Evolutionary conservation across 2,113 vertebrate genomes (phyloP).

Genomic region (Zosterops japonicus): DNA sequence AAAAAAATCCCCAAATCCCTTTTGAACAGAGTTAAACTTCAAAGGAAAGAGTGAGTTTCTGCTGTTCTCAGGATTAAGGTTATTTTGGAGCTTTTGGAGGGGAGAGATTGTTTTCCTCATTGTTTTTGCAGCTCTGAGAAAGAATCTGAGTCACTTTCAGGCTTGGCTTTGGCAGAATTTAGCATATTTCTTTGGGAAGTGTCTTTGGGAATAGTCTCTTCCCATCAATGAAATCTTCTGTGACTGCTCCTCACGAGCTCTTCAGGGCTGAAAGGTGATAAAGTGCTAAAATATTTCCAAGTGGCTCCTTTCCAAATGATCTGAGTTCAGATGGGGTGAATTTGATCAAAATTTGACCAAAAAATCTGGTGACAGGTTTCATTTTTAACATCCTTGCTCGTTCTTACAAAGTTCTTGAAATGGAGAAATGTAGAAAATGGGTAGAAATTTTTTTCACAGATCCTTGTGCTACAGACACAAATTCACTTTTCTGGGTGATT

Average conservation of each 20-base stretch:
- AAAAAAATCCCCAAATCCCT: neutral
- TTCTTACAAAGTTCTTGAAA: neutral
- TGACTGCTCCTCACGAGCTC: neutral
- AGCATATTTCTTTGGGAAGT: neutral
- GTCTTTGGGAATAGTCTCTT: neutral
- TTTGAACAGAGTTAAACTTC: neutral
- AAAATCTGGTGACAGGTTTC: neutral
- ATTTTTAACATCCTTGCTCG: neutral
- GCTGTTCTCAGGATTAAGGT: neutral
- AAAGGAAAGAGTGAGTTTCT: neutral
- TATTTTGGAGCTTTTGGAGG: neutral
- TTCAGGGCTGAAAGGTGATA: neutral
- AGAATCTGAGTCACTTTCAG: neutral
- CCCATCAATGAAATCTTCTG: neutral
- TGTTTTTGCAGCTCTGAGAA: neutral
- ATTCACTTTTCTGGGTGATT: neutral
- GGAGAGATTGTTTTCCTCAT: neutral
- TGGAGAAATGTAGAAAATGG: neutral
- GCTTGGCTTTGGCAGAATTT: neutral
- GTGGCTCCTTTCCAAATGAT: neutral
- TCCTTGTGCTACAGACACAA: neutral
- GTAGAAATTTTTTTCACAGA: neutral
- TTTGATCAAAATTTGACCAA: neutral
- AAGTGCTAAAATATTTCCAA: neutral
- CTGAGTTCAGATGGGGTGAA: neutral